Conservation (phyloP, 2,888 invertebrate species). For the Mythimna ferrago region DNA sequence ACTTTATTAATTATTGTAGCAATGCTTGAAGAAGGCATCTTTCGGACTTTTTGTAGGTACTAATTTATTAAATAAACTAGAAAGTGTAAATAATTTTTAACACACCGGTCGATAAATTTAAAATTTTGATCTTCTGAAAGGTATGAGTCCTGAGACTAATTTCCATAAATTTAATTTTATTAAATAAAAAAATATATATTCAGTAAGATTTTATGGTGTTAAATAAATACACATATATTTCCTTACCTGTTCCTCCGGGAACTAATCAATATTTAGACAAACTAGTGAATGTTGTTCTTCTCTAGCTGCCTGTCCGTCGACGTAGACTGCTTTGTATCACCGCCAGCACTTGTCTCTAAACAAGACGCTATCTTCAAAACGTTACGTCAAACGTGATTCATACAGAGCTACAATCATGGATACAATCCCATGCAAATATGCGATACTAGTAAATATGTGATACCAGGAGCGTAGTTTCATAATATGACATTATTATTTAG, state of each 20-base stretch:
- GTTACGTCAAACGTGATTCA: slow-evolving; percentile 39
- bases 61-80: too few species aligned
- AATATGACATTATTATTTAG: too few species aligned
- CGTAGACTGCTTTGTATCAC: slow-evolving; percentile 52
- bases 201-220: background rate
- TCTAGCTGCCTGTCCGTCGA: slow-evolving; percentile 40
- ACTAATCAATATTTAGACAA: slow-evolving; percentile 48
- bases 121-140: background rate
- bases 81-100: too few species aligned
- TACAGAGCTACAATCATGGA: slow-evolving; percentile 2
- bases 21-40: background rate
- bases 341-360: slow-evolving; percentile 48
- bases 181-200: background rate
- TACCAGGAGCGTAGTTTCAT: background rate
- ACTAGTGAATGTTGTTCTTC: slow-evolving; percentile 45
- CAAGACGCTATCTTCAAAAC: slow-evolving; percentile 46
- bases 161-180: background rate
- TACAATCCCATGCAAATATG: slow-evolving; percentile 7
- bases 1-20: too few species aligned
- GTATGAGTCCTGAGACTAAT: background rate
- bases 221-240: background rate
- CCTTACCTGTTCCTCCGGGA: slow-evolving; percentile 6
- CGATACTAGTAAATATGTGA: background rate
- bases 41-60: background rate
- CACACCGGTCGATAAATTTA: background rate